Evolutionary conservation across 2,113 vertebrate species (phyloP).

Genomic region (Lonchura striata): DNA sequence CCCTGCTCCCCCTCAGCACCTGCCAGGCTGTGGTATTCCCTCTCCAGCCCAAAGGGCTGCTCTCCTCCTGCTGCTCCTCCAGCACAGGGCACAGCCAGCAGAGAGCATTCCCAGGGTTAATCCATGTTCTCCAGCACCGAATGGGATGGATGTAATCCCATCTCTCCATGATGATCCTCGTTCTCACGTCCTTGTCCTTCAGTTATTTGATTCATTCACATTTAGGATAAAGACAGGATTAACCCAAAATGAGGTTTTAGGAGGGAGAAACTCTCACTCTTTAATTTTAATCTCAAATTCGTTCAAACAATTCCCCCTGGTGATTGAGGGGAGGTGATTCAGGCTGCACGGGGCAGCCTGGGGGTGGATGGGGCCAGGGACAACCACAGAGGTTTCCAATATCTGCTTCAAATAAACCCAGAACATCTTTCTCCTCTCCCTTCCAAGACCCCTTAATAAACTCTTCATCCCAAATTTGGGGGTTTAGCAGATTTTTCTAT

Average conservation of each 20-base stretch:
- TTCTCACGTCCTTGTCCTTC: neutral
- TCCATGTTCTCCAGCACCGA: neutral
- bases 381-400: neutral
- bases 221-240: slow-evolving; percentile 30
- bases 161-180: neutral
- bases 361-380: neutral
- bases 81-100: fast-evolving
- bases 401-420: neutral
- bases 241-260: neutral
- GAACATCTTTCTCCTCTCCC: neutral
- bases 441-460: neutral
- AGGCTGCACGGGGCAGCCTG: fast-evolving
- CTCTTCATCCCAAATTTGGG: neutral
- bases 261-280: neutral
- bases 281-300: neutral
- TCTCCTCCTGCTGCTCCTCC: neutral
- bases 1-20: neutral
- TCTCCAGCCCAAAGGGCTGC: neutral
- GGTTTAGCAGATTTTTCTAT: neutral
- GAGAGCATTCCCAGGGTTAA: neutral
- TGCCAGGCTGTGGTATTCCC: neutral
- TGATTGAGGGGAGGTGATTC: neutral
- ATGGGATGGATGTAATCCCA: neutral
- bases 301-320: neutral
- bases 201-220: neutral